These are phyloP conservation scores for Epinotia brunnichana DNA, from an alignment of 2,888 invertebrate genomes.

Conservation along the genomic window DNA sequence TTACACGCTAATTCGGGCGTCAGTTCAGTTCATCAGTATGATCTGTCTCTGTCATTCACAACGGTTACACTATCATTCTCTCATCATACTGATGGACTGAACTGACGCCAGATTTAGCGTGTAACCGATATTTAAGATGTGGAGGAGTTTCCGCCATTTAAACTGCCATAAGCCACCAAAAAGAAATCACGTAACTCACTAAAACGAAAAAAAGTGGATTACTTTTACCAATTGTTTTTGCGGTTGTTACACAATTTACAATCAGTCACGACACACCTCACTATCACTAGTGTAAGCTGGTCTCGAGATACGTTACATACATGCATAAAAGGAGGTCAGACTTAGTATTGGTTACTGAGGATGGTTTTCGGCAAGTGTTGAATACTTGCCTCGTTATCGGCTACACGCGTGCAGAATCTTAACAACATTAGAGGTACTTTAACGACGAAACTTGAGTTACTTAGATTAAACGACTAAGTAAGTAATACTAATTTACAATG, in stretches of 20 bases:
- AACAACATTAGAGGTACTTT: background rate
- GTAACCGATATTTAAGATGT: no score
- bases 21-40: no score
- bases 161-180: background rate
- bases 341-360: background rate
- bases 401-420: slow-evolving; percentile 1
- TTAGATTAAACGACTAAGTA: background rate
- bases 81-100: no score
- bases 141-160: no score
- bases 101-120: no score
- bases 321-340: background rate
- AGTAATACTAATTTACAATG: no score
- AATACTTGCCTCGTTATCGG: slow-evolving; percentile 5
- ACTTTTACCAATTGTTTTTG: background rate
- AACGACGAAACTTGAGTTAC: background rate
- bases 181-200: background rate
- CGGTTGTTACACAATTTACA: background rate
- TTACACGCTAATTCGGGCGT: no score
- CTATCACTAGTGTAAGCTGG: background rate
- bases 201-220: background rate
- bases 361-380: background rate
- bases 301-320: background rate
- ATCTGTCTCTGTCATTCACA: no score
- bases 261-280: background rate
- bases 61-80: no score